A percentile compares a stretch with the other conserved stretches of the same genome.
phyloP scores from a whole-genome alignment of 1,140 invertebrate species.

The Anadara kagoshimensis region DNA sequence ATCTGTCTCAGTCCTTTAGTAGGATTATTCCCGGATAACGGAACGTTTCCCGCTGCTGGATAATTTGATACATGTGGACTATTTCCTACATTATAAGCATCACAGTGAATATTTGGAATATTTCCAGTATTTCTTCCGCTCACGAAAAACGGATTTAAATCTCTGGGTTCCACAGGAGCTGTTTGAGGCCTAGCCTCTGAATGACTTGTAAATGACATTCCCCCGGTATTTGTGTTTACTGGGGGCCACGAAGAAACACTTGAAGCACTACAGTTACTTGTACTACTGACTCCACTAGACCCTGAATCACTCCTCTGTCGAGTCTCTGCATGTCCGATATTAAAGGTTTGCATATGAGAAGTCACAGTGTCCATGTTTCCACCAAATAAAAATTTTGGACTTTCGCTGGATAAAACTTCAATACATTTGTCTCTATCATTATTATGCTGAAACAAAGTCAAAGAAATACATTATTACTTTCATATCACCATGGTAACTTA shows the following conservation, averaged over 20 bases:
- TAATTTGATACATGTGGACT: neutral
- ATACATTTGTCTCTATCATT: conserved; percentile 50
- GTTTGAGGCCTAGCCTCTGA: neutral
- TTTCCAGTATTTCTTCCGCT: neutral
- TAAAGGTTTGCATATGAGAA: conserved; percentile 22
- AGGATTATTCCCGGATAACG: neutral
- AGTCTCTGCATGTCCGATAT: conserved; percentile 17
- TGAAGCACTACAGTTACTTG: conserved; percentile 38
- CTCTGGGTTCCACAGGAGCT: conserved; percentile 8
- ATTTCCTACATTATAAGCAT: neutral
- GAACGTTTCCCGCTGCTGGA: neutral
- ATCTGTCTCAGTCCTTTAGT: too few relatives aligned
- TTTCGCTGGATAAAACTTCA: conserved; percentile 39
- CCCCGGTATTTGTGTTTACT: conserved; percentile 2
- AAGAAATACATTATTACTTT: neutral
- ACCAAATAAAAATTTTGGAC: conserved; percentile 40
- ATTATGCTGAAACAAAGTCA: conserved; percentile 37
- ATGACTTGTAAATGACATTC: neutral
- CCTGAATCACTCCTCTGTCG: conserved; percentile 40
- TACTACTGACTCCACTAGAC: conserved; percentile 41
- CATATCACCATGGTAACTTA: too few relatives aligned
- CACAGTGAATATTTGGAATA: conserved; percentile 26
- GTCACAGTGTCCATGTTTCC: conserved; percentile 7
- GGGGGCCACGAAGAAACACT: conserved; percentile 26
- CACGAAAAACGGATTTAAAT: conserved; percentile 16